phyloP scores from a whole-genome alignment of 2,113 vertebrate species.

The Lophotis ruficrista region DNA sequence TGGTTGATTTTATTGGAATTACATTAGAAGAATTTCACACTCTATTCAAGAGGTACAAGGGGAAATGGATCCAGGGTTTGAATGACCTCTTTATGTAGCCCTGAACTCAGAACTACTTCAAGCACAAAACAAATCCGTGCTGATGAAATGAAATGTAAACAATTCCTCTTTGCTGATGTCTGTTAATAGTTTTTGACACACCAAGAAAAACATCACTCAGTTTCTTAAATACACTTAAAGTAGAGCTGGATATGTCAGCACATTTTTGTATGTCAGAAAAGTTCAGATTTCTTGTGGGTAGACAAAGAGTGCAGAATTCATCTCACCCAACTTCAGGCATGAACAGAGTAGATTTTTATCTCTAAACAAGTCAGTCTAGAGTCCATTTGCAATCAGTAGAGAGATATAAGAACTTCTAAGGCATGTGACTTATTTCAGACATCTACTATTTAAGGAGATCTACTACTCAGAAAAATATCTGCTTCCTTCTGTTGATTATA shows the following conservation, averaged over 20 bases:
- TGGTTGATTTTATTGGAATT: slow-evolving; percentile 26
- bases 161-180: background rate
- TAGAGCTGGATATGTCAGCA: background rate
- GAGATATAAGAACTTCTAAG: background rate
- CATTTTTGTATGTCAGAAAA: slow-evolving; percentile 8
- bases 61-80: background rate
- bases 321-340: background rate
- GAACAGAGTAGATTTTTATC: background rate
- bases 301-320: background rate
- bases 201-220: background rate
- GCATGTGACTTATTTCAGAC: background rate
- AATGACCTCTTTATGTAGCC: background rate
- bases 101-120: background rate
- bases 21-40: slow-evolving; percentile 26
- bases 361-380: background rate
- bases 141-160: slow-evolving; percentile 23
- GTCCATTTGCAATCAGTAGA: background rate
- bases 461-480: background rate
- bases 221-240: slow-evolving; percentile 29
- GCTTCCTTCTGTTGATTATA: background rate
- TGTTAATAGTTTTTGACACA: slow-evolving; percentile 28
- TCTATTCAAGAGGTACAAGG: background rate
- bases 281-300: background rate
- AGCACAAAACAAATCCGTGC: background rate
- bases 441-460: background rate